Evolutionary conservation across 1,140 invertebrate species (phyloP).

Genomic region (Drosophila aff.): DNA sequence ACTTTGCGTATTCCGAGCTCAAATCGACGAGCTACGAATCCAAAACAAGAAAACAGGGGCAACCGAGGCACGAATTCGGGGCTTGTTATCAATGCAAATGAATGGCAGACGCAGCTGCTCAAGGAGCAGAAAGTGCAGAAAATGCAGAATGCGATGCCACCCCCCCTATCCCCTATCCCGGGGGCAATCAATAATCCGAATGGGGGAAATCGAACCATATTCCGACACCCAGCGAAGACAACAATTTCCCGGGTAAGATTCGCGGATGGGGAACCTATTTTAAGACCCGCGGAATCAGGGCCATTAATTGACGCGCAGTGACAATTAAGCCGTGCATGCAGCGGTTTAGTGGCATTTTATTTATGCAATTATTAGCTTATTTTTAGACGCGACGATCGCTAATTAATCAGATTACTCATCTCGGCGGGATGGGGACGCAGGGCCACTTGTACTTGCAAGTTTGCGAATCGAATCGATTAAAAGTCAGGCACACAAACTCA

Average conservation of each 20-base stretch:
- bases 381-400: constrained; percentile 21
- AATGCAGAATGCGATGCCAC: too few relatives aligned
- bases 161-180: too few relatives aligned
- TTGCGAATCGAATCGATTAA: constrained; percentile 12
- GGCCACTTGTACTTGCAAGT: too few relatives aligned
- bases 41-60: constrained; percentile 7
- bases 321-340: constrained; percentile 29
- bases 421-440: neutral
- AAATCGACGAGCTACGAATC: constrained; percentile 5
- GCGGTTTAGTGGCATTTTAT: constrained; percentile 28
- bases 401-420: constrained; percentile 34
- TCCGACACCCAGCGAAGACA: neutral
- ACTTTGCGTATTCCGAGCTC: constrained; percentile 35
- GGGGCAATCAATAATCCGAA: constrained; percentile 21
- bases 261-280: constrained; percentile 4
- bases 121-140: neutral
- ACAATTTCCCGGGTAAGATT: constrained; percentile 7
- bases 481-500: constrained; percentile 5
- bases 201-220: constrained; percentile 15
- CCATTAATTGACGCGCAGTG: constrained; percentile 37
- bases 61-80: neutral
- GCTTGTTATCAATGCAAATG: constrained; percentile 47
- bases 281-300: constrained; percentile 16
- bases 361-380: constrained; percentile 46
- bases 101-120: constrained; percentile 5